Conservation (phyloP, 2,113 vertebrate genomes). For the Pachypanchax playfairii region DNA sequence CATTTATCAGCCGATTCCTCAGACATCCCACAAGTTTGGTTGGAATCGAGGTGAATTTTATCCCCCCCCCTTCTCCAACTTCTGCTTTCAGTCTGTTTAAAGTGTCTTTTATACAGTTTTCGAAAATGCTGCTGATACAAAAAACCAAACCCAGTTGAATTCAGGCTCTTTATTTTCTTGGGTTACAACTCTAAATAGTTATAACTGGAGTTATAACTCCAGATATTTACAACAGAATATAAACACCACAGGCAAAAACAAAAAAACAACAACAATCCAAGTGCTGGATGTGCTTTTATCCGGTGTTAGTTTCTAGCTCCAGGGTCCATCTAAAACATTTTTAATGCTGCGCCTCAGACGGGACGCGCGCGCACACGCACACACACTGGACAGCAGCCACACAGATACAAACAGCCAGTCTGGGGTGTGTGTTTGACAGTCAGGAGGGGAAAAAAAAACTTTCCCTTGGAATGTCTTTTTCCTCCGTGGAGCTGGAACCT, state of each 20-base stretch:
- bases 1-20: neutral
- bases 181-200: slow-evolving; percentile 78
- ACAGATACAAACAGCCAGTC: slow-evolving; percentile 55
- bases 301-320: slow-evolving; percentile 80
- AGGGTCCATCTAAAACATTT: slow-evolving; percentile 60
- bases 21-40: neutral
- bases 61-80: too few relatives aligned
- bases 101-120: too few relatives aligned
- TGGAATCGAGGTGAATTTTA: neutral
- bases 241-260: slow-evolving; percentile 75
- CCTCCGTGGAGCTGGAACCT: slow-evolving; percentile 28
- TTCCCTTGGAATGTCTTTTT: slow-evolving; percentile 12
- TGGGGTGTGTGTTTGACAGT: slow-evolving; percentile 41
- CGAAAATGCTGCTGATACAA: slow-evolving; percentile 2
- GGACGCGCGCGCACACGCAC: slow-evolving; percentile 66
- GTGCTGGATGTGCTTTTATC: slow-evolving; percentile 78
- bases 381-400: slow-evolving; percentile 61
- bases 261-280: slow-evolving; percentile 71
- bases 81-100: too few relatives aligned
- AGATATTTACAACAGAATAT: slow-evolving; percentile 78
- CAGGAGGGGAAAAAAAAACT: slow-evolving; percentile 24
- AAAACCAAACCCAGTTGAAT: slow-evolving; percentile 44
- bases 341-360: slow-evolving; percentile 54
- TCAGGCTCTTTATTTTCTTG: slow-evolving; percentile 77
- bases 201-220: slow-evolving; percentile 71